Percentiles rank a stretch among this genome's conserved stretches.
phyloP scores from a whole-genome alignment of 1,140 invertebrate species.

The Meloidogyne hapla region DNA sequence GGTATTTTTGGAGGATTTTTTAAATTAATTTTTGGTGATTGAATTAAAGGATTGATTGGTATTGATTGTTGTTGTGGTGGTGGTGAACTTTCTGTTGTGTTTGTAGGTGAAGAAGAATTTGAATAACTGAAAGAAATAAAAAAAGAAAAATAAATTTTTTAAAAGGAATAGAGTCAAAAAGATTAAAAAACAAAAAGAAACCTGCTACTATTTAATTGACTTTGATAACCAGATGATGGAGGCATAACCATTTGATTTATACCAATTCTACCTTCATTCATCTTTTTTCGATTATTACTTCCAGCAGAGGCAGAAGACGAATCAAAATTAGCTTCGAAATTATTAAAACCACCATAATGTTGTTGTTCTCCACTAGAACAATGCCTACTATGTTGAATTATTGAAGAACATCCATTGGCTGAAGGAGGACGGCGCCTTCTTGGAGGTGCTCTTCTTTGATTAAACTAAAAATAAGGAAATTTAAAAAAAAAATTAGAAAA shows the following conservation, averaged over 20 bases:
- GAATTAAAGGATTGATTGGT: slow-evolving; percentile 31
- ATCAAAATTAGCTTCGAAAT: neutral
- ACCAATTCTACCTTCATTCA: neutral
- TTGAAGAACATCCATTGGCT: neutral
- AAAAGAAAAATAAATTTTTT: neutral
- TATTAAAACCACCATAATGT: too few species aligned
- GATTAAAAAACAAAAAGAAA: slow-evolving; percentile 8
- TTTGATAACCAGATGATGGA: slow-evolving; percentile 52
- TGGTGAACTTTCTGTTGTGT: slow-evolving; percentile 6
- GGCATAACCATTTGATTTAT: slow-evolving; percentile 16
- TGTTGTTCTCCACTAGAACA: neutral
- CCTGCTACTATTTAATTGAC: slow-evolving; percentile 51
- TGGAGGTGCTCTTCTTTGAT: neutral
- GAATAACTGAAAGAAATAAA: slow-evolving; percentile 15
- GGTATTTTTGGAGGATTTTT: slow-evolving; percentile 4
- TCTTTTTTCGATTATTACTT: neutral
- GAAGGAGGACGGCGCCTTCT: neutral
- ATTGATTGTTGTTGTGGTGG: slow-evolving; percentile 11
- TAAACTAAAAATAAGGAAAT: neutral
- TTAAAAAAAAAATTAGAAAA: neutral
- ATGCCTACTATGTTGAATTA: neutral
- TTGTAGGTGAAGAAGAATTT: slow-evolving; percentile 23
- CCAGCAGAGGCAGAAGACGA: neutral
- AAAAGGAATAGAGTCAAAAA: too few species aligned
- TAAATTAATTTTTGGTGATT: slow-evolving; percentile 37